These are phyloP conservation scores for Xylophagus ater DNA, from an alignment of 2,888 invertebrate species.

Conservation along the genomic window DNA sequence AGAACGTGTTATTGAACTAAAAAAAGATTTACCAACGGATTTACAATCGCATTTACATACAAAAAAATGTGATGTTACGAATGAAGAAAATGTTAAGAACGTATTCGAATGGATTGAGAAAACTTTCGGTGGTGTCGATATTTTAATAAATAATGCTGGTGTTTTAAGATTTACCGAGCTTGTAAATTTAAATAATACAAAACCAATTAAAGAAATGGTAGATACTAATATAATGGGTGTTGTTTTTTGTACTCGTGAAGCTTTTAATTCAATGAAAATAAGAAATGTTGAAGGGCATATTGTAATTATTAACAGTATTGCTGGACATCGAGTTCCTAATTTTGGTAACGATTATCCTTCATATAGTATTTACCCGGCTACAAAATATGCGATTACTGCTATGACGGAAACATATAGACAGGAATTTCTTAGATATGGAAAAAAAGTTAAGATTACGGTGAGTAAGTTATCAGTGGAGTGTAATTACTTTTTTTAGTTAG, in stretches of 20 bases:
- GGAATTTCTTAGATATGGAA: conserved; percentile 16
- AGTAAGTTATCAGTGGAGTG: too few species aligned
- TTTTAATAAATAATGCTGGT: too few species aligned
- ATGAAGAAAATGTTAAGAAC: too few species aligned
- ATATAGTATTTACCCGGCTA: conserved; percentile 30
- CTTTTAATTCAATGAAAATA: conserved; percentile 24
- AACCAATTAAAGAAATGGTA: conserved; percentile 27
- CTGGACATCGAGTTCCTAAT: conserved; percentile 20
- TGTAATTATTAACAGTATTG: conserved; percentile 38
- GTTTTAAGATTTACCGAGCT: too few species aligned
- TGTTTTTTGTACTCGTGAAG: conserved; percentile 40
- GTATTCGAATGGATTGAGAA: too few species aligned
- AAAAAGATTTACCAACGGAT: conserved; percentile 19
- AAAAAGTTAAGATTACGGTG: conserved; percentile 19
- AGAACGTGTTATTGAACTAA: conserved; percentile 35
- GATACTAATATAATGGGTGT: conserved; percentile 42
- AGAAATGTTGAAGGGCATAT: conserved; percentile 35
- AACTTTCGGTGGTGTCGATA: too few species aligned
- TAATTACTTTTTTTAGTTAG: too few species aligned
- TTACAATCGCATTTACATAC: conserved; percentile 30
- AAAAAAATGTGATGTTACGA: too few species aligned
- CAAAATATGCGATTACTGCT: conserved; percentile 27
- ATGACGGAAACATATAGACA: conserved; percentile 17
- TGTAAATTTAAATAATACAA: too few species aligned
- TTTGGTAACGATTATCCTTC: conserved; percentile 23